Evolutionary conservation across 1,140 invertebrate genomes (phyloP).

Genomic region (Kradibia gibbosae): DNA sequence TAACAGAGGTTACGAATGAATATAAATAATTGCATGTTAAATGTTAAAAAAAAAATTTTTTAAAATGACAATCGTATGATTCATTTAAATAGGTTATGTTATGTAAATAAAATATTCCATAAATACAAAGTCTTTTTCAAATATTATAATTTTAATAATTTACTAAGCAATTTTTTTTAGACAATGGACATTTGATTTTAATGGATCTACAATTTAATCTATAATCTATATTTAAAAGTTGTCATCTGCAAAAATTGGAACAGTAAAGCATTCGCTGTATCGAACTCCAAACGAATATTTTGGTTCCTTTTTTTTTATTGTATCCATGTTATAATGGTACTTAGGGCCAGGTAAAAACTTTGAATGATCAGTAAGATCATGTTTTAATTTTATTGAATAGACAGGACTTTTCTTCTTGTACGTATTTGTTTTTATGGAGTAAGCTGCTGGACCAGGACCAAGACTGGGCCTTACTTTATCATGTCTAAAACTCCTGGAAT

Average conservation of each 20-base stretch:
- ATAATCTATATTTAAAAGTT: slow-evolving; percentile 53
- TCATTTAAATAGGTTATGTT: background rate
- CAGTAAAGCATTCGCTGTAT: slow-evolving; percentile 62
- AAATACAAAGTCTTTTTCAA: background rate
- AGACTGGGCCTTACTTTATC: slow-evolving; percentile 22
- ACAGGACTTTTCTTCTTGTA: slow-evolving; percentile 61
- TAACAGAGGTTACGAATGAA: background rate
- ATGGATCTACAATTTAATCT: background rate
- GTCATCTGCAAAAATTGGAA: slow-evolving; percentile 59
- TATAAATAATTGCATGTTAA: background rate
- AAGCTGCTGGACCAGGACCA: slow-evolving; percentile 66
- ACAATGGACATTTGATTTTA: background rate
- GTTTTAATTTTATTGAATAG: slow-evolving; percentile 59
- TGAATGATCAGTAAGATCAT: slow-evolving; percentile 9
- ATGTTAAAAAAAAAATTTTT: background rate
- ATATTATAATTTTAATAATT: background rate
- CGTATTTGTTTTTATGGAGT: slow-evolving; percentile 54
- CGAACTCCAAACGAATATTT: slow-evolving; percentile 65
- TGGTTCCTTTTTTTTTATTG: slow-evolving; percentile 55
- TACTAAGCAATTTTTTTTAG: background rate
- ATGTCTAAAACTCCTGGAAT: slow-evolving; percentile 51
- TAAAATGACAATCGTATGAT: slow-evolving; percentile 4
- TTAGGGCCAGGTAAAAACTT: slow-evolving; percentile 60
- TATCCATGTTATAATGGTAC: slow-evolving; percentile 57
- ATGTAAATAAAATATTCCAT: background rate